Conservation (phyloP, 2,113 vertebrate genomes). For the Numenius arquata region DNA sequence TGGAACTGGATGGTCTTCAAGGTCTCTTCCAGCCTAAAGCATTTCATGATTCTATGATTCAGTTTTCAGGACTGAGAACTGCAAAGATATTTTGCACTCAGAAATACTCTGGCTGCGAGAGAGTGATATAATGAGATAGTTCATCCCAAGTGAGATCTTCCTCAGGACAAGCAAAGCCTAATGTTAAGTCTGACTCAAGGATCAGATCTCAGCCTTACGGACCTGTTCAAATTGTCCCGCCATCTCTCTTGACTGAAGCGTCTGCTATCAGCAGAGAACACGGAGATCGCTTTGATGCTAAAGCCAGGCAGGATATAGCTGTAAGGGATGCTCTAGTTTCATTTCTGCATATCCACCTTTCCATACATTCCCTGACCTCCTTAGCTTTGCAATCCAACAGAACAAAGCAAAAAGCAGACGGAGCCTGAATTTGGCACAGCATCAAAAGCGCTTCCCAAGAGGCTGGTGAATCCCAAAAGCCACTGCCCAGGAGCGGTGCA, state of each 20-base stretch:
- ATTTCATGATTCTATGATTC: background rate
- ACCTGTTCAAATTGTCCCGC: background rate
- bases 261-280: background rate
- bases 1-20: background rate
- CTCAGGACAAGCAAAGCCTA: background rate
- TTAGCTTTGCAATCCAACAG: background rate
- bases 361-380: rapidly evolving
- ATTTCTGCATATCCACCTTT: background rate
- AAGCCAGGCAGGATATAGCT: background rate
- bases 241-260: background rate
- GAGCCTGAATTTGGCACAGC: background rate
- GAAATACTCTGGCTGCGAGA: background rate
- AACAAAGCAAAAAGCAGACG: background rate
- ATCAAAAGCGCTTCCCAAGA: rapidly evolving
- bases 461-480: background rate
- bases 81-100: rapidly evolving
- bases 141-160: no score
- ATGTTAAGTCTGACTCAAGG: background rate
- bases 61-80: background rate
- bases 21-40: background rate
- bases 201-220: background rate
- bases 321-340: background rate
- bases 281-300: background rate
- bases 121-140: background rate
- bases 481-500: rapidly evolving